These are phyloP conservation scores for Campoplex capitator DNA, from an alignment of 2,888 invertebrate species.

Conservation along the genomic window DNA sequence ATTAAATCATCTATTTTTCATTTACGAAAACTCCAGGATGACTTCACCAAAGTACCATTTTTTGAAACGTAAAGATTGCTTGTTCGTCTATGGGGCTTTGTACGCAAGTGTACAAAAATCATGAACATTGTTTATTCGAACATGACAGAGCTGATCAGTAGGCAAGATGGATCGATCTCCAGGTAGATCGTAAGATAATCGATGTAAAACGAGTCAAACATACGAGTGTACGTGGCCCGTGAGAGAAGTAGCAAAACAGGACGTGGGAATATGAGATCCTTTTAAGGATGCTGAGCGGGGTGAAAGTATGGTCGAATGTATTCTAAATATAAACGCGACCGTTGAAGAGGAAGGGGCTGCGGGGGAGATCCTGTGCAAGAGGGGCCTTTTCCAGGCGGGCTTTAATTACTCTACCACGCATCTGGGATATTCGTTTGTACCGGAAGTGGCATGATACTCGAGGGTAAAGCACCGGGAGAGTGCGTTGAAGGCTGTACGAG, in stretches of 20 bases:
- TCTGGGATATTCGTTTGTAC: conserved; percentile 54
- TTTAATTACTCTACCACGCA: conserved; percentile 72
- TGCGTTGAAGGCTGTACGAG: not conserved
- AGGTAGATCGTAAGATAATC: conserved; percentile 2
- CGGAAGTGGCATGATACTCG: conserved; percentile 60
- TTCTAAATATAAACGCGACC: conserved; percentile 38
- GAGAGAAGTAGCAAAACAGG: conserved; percentile 19
- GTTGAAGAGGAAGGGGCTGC: conserved; percentile 65
- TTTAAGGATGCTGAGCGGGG: conserved; percentile 45
- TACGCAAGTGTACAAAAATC: too few relatives aligned
- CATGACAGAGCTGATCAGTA: conserved; percentile 2
- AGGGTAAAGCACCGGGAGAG: conserved; percentile 27
- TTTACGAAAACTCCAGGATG: not conserved
- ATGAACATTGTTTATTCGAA: not conserved
- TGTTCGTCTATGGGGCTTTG: not conserved
- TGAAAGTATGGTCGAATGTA: not conserved
- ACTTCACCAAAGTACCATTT: not conserved
- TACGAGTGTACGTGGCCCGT: not conserved
- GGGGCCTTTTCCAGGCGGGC: conserved; percentile 68
- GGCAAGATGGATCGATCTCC: conserved; percentile 8
- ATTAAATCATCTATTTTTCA: not conserved
- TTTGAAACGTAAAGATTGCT: not conserved
- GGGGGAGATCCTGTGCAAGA: conserved; percentile 38
- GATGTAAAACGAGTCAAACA: not conserved
- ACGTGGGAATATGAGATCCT: conserved; percentile 63